Conservation (phyloP, 2,797 vertebrate genomes). For the Melanotaenia nigrans region DNA sequence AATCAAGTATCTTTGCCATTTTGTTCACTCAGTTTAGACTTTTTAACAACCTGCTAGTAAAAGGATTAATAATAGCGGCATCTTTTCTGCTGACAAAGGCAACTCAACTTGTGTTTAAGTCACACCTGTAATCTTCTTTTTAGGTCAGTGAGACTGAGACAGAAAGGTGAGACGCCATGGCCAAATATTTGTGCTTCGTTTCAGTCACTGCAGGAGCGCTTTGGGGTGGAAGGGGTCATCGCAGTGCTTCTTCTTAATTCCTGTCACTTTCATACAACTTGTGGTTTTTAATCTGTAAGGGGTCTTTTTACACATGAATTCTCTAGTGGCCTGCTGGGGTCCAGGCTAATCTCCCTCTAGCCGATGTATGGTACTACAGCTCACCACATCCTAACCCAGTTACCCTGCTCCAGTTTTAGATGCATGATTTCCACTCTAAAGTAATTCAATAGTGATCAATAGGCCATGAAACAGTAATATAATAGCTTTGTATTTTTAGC, state of each 20-base stretch:
- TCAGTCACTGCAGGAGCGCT: constrained; percentile 21
- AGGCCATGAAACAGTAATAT: constrained; percentile 42
- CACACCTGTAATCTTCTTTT: constrained; percentile 60
- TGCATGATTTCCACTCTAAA: constrained; percentile 43
- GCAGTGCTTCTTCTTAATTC: background rate
- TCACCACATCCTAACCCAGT: constrained; percentile 56
- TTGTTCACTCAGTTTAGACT: constrained; percentile 9
- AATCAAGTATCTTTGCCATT: background rate
- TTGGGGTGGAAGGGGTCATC: background rate
- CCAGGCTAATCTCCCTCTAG: constrained; percentile 43
- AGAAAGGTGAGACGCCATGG: constrained; percentile 55
- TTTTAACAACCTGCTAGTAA: constrained; percentile 5
- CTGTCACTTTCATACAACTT: constrained; percentile 23
- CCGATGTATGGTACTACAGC: constrained; percentile 42
- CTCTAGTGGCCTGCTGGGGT: constrained; percentile 34
- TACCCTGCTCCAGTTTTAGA: constrained; percentile 51
- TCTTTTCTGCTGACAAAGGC: constrained; percentile 23
- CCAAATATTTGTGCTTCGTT: constrained; percentile 9
- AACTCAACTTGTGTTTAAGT: constrained; percentile 32
- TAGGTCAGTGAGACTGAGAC: constrained; percentile 64
- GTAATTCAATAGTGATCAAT: constrained; percentile 51
- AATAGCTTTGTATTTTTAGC: constrained; percentile 37
- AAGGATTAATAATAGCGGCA: constrained; percentile 3
- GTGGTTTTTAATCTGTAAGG: constrained; percentile 21
- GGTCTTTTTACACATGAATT: constrained; percentile 6